A percentile compares a stretch with the other conserved stretches of the same genome.
Conservation (phyloP, 1,140 invertebrate genomes). For the Calephelis virginiensis region DNA sequence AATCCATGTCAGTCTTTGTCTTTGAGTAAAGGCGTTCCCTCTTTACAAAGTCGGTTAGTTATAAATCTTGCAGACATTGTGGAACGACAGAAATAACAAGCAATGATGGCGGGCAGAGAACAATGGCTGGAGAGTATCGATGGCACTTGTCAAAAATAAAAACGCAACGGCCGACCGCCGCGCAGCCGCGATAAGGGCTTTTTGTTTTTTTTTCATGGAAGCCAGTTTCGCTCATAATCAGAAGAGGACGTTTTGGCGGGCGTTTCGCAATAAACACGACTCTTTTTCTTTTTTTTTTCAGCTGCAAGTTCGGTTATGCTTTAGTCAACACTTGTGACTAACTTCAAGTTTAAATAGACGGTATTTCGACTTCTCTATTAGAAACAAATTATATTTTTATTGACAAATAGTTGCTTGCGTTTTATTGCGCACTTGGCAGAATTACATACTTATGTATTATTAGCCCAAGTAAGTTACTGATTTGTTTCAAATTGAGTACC, state of each 20-base stretch:
- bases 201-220: constrained; percentile 40
- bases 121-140: constrained; percentile 57
- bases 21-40: neutral
- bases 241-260: constrained; percentile 40
- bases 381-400: too few relatives aligned
- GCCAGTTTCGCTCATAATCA: constrained; percentile 35
- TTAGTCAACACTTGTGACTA: neutral
- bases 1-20: too few relatives aligned
- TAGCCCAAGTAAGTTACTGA: too few relatives aligned
- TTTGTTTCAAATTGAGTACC: too few relatives aligned
- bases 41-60: neutral
- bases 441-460: too few relatives aligned
- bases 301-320: neutral
- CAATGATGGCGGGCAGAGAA: constrained; percentile 51
- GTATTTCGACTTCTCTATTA: too few relatives aligned
- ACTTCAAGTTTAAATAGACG: too few relatives aligned
- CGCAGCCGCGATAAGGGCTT: constrained; percentile 38
- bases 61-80: constrained; percentile 26
- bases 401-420: too few relatives aligned
- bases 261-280: constrained; percentile 14
- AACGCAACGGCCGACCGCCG: constrained; percentile 42
- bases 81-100: constrained; percentile 47
- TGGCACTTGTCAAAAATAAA: constrained; percentile 71
- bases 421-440: too few relatives aligned
- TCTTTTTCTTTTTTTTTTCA: neutral